Evolutionary conservation across 2,113 vertebrate genomes (phyloP).

Genomic region (human): GRCh38 chr17:66266501-66267000

Average conservation of each 20-base stretch:
- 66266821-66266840: background rate
- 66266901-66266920: too few species aligned
- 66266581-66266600: background rate
- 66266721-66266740: background rate
- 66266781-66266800: background rate
- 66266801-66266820: background rate
- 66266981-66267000: too few species aligned
- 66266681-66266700: background rate
- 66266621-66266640: background rate
- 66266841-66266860: background rate
- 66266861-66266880: background rate
- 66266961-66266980: too few species aligned
- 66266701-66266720: background rate
- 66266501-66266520: background rate
- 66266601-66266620: background rate
- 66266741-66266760: background rate
- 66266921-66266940: too few species aligned
- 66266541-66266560: too few species aligned
- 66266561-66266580: background rate
- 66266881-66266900: too few species aligned
- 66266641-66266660: background rate
- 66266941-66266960: too few species aligned
- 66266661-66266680: background rate
- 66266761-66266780: background rate
- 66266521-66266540: background rate